These are phyloP conservation scores for Synanthedon vespiformis DNA, from an alignment of 2,888 invertebrate species.

Conservation along the genomic window DNA sequence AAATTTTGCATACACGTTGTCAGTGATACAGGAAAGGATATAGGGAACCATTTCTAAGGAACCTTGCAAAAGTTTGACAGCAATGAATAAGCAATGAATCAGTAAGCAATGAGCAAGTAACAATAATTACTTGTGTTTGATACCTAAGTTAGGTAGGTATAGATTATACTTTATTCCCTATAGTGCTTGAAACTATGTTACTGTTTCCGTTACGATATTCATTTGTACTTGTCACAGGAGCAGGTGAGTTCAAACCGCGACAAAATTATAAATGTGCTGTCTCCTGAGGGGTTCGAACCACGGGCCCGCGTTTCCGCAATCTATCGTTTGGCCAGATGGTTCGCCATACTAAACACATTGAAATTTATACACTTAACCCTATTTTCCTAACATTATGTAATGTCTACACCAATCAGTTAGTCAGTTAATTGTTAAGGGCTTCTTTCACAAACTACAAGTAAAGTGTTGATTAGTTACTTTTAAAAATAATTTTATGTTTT, in stretches of 20 bases:
- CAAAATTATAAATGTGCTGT: background rate
- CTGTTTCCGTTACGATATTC: background rate
- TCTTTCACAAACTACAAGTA: no score
- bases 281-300: background rate
- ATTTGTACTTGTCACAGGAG: background rate
- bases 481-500: no score
- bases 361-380: background rate
- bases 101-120: no score
- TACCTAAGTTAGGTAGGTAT: background rate
- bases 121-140: no score
- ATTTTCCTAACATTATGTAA: background rate
- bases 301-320: background rate
- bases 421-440: no score
- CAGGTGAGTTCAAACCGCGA: background rate
- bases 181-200: background rate
- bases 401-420: no score
- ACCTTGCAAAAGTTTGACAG: no score
- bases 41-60: no score
- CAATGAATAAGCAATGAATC: no score
- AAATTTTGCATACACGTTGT: no score
- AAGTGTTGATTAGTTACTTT: no score
- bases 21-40: no score
- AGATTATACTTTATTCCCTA: background rate
- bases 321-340: background rate
- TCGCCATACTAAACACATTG: background rate